phyloP scores from a whole-genome alignment of 2,113 vertebrate genomes.

The Carlito syrichta region DNA sequence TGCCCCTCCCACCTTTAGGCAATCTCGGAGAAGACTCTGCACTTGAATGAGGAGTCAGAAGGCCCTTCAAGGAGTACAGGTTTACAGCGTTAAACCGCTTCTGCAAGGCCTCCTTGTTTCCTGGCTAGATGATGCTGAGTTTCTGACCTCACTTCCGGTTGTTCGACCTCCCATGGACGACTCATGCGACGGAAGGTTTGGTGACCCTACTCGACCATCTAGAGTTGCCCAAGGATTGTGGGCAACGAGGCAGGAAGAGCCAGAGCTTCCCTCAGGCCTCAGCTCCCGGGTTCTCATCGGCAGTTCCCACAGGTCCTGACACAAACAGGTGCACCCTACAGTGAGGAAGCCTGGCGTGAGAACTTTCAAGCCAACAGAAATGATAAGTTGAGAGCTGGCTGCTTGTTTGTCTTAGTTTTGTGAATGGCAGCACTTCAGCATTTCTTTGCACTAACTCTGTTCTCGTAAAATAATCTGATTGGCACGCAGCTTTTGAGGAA shows the following conservation, averaged over 20 bases:
- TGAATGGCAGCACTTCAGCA: background rate
- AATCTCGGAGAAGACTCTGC: background rate
- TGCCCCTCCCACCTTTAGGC: background rate
- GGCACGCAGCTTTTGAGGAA: background rate
- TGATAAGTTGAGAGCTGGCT: background rate
- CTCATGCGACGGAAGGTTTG: background rate
- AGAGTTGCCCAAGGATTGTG: background rate
- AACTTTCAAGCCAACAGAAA: background rate
- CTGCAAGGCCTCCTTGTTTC: background rate
- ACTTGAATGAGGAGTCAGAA: background rate
- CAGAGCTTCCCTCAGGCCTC: background rate
- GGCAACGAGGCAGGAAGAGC: background rate
- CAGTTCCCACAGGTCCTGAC: background rate
- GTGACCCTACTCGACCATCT: background rate
- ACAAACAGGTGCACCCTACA: background rate
- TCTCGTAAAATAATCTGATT: background rate
- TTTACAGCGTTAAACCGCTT: background rate
- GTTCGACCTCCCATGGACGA: background rate
- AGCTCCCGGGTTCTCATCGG: background rate
- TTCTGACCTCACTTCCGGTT: background rate
- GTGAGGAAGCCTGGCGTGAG: background rate
- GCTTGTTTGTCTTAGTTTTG: background rate
- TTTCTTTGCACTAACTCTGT: background rate
- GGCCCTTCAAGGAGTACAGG: background rate
- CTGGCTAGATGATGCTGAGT: background rate